Base-by-base conservation (phyloP, 2,797 vertebrate genomes). In the Melanotaenia parkinsoni region DNA sequence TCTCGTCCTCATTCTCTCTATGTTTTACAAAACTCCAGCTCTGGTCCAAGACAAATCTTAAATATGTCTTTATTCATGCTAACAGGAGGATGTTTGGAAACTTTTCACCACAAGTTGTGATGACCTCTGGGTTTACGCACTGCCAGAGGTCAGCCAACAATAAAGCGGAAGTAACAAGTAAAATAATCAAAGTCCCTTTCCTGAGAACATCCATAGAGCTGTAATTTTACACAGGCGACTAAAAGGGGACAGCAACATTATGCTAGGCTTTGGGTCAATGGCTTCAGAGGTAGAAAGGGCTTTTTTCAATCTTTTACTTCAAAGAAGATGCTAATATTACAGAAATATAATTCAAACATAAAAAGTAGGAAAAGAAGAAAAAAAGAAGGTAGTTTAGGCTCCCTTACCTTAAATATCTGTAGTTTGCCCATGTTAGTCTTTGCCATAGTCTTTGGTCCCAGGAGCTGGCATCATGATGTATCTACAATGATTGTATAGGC, bases 141-240 rank as follows among this genome's bases (percentile, higher is more conserved):
- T 83, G 83, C 89, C 86, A 86, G 80, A 70, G 89, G 90, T 93
- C 90, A 82, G 88, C 80, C 89, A 91, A 92, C 87, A 93, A 92
- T 92, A 87, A 88, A 92, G 83, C 86, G 91, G 91, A 93, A 93
- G 90, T 86, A 88, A 85, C 91, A 87, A 93, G 86, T 89, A 89
- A 92, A 92, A 93, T 93, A 93, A 93, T 93, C 90, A 92, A 92
- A 91, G 88, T 91, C 85, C 82, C 79, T 93, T 94, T 92, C 92
- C 92, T 93, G 91, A 90, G 86, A 85, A 87, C 84, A 86, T 84
- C 83, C 83, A 86, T 62, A 50, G 84, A 72, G 58, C 70, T 63
- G 82, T 51, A 37, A 74, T 70, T 90, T 83, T 75, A 78, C 51
- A 79, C 71, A 63, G 60, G 64, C 20, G n/a, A 59, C 58, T 40